Percentiles rank a stretch among this genome's conserved stretches.
Evolutionary conservation across 1,140 invertebrate species (phyloP).

Genomic region (Drosophila biarmipes): DNA sequence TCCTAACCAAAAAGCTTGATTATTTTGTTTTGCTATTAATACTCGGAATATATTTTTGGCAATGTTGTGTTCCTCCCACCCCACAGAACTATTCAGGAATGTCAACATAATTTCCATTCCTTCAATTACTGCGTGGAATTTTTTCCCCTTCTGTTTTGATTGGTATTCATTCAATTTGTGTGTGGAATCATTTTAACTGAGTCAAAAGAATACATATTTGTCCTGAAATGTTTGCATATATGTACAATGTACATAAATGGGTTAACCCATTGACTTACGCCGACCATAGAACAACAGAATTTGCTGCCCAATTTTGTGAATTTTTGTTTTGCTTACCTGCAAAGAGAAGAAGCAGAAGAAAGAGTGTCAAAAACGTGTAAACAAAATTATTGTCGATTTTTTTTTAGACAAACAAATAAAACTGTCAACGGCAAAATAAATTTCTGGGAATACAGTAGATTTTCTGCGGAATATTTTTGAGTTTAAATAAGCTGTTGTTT

Average conservation of each 20-base stretch:
- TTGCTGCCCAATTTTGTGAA: slow-evolving; percentile 17
- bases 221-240: background rate
- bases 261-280: slow-evolving; percentile 68
- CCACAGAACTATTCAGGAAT: slow-evolving; percentile 24
- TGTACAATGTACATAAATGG: slow-evolving; percentile 2
- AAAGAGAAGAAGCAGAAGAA: slow-evolving; percentile 56
- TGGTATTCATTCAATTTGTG: slow-evolving; percentile 62
- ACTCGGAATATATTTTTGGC: slow-evolving; percentile 50
- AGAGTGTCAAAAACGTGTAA: slow-evolving; percentile 65
- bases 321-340: slow-evolving; percentile 64
- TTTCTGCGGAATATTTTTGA: background rate
- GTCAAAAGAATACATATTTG: slow-evolving; percentile 11
- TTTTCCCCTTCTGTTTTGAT: slow-evolving; percentile 54
- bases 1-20: slow-evolving; percentile 68
- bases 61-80: slow-evolving; percentile 6
- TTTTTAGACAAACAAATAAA: slow-evolving; percentile 51
- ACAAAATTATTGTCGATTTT: slow-evolving; percentile 39
- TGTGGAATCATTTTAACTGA: slow-evolving; percentile 59
- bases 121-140: slow-evolving; percentile 57
- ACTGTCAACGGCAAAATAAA: slow-evolving; percentile 44
- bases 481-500: background rate
- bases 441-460: slow-evolving; percentile 33
- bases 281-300: slow-evolving; percentile 15
- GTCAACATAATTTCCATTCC: slow-evolving; percentile 38
- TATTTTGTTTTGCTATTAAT: slow-evolving; percentile 67